Conservation (phyloP, 2,113 vertebrate species). For the Potamarius usumacintae region DNA sequence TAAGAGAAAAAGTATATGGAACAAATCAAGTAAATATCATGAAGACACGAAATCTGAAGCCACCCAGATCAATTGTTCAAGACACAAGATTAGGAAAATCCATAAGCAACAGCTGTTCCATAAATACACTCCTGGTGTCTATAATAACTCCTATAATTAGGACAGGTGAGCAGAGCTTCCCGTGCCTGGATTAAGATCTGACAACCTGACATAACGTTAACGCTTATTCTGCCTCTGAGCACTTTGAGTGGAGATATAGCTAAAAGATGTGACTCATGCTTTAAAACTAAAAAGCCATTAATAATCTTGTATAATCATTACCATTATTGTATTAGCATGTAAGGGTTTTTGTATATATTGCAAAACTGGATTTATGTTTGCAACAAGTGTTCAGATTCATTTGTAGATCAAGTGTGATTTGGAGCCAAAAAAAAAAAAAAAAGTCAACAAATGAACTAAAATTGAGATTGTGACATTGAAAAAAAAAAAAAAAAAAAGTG, state of each 20-base stretch:
- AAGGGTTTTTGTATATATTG: too few species aligned
- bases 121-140: conserved; percentile 35
- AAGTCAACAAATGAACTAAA: too few species aligned
- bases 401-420: neutral
- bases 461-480: too few species aligned
- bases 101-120: neutral
- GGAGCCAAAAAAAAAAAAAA: neutral
- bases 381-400: too few species aligned
- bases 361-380: too few species aligned
- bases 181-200: conserved; percentile 71
- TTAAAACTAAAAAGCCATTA: neutral
- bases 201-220: conserved; percentile 68
- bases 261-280: neutral
- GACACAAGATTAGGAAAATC: neutral
- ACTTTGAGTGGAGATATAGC: conserved; percentile 39
- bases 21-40: too few species aligned
- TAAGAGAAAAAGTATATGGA: too few species aligned
- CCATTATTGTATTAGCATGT: too few species aligned
- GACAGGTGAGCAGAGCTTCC: conserved; percentile 67
- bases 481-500: too few species aligned
- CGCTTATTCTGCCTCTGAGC: conserved; percentile 51
- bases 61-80: neutral
- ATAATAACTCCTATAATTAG: conserved; percentile 73
- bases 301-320: neutral
- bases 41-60: neutral